These are phyloP conservation scores for Sus scrofa DNA, from an alignment of 2,113 vertebrate species.

Conservation along the genomic window DNA sequence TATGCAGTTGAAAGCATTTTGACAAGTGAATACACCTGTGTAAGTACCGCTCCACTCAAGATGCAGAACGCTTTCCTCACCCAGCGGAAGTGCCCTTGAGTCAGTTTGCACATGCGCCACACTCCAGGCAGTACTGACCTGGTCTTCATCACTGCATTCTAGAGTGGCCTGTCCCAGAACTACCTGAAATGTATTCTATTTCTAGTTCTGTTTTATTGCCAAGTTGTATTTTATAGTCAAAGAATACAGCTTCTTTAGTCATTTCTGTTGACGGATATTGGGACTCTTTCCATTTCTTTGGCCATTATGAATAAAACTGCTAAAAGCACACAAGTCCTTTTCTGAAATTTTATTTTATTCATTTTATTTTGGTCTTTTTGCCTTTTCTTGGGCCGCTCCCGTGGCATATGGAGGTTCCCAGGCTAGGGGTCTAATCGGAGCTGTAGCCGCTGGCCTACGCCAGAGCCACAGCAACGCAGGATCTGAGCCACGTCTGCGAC, in stretches of 20 bases:
- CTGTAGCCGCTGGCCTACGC: too few relatives aligned
- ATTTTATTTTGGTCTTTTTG: too few relatives aligned
- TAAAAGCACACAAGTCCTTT: not conserved
- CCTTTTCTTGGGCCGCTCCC: too few relatives aligned
- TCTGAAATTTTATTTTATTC: not conserved
- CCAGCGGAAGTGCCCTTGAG: not conserved
- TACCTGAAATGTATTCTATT: not conserved
- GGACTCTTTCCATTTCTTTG: not conserved
- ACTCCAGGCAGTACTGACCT: not conserved
- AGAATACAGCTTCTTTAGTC: not conserved
- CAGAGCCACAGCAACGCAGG: too few relatives aligned
- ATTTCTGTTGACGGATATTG: not conserved
- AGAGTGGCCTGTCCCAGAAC: not conserved
- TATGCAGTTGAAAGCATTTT: not conserved
- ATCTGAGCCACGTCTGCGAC: too few relatives aligned
- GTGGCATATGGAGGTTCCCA: too few relatives aligned
- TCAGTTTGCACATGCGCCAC: not conserved
- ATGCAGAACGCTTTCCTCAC: not conserved
- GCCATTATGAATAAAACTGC: constrained; percentile 2
- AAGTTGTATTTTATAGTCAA: not conserved
- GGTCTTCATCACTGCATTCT: not conserved
- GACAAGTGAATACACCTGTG: not conserved
- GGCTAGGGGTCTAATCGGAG: too few relatives aligned
- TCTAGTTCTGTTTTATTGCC: not conserved
- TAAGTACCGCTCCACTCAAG: not conserved